phyloP scores from a whole-genome alignment of 2,888 invertebrate species.

The Pristionchus mayeri region DNA sequence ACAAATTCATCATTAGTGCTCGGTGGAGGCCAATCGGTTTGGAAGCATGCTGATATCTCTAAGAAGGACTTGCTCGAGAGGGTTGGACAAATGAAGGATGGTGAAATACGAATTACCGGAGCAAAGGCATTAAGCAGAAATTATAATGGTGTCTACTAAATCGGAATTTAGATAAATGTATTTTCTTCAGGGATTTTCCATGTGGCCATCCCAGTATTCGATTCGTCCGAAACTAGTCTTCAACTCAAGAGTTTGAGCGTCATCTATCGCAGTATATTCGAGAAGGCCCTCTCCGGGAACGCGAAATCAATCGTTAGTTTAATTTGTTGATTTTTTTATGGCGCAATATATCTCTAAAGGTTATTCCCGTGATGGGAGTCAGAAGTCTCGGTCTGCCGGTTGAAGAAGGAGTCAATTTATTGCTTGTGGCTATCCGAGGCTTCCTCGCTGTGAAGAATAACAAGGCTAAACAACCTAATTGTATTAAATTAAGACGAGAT shows the following conservation, averaged over 20 bases:
- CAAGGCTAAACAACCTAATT: not conserved
- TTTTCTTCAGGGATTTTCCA: not conserved
- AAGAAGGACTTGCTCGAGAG: not conserved
- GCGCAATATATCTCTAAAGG: not conserved
- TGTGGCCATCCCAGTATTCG: not conserved
- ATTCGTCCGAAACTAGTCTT: not conserved
- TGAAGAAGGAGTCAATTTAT: not conserved
- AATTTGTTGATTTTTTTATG: not conserved
- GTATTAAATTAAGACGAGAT: not conserved
- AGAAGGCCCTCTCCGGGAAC: not conserved
- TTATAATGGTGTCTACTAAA: not conserved
- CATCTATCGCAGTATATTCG: not conserved
- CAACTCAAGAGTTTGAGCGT: not conserved
- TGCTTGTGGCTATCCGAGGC: not conserved
- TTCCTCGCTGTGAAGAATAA: not conserved
- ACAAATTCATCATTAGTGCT: not conserved
- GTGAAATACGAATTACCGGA: not conserved
- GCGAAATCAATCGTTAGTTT: not conserved
- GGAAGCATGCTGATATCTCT: not conserved
- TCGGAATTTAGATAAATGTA: not conserved
- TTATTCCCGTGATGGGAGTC: not conserved
- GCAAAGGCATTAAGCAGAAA: not conserved
- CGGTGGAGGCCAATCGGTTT: not conserved
- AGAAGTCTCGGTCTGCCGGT: not conserved
- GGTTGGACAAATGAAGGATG: not conserved